A percentile compares a stretch with the other conserved stretches of the same genome.
phyloP scores from a whole-genome alignment of 1,140 invertebrate genomes.

The Zaprionus ghesquierei region DNA sequence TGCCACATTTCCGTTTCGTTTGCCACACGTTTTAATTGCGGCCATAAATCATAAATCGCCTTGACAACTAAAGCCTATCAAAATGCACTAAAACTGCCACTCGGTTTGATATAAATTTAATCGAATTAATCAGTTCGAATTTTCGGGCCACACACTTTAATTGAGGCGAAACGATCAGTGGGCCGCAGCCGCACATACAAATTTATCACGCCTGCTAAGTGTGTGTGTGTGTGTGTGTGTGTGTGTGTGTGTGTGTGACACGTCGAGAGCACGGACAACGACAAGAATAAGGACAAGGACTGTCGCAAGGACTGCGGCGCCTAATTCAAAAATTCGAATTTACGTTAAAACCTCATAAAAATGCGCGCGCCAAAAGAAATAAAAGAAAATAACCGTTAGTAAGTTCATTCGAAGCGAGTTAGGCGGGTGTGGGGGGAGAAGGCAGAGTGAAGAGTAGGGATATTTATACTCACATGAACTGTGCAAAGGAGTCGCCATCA shows the following conservation, averaged over 20 bases:
- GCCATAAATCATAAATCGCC: background rate
- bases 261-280: background rate
- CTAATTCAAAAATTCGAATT: constrained; percentile 57
- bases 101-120: constrained; percentile 1
- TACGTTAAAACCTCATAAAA: constrained; percentile 69
- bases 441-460: too few species aligned
- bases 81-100: constrained; percentile 6
- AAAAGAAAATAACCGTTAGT: constrained; percentile 31
- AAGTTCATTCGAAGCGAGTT: constrained; percentile 44
- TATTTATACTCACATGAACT: constrained; percentile 49
- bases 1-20: background rate
- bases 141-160: constrained; percentile 44
- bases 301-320: constrained; percentile 16
- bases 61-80: background rate
- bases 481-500: constrained; percentile 39
- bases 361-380: constrained; percentile 25
- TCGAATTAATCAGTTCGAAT: constrained; percentile 51
- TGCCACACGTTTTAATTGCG: background rate
- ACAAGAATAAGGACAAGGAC: background rate
- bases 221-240: too few species aligned
- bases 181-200: constrained; percentile 55
- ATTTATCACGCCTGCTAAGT: constrained; percentile 50
- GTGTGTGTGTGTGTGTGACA: too few species aligned
- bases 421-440: background rate
- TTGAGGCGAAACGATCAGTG: constrained; percentile 12